Percentiles rank a stretch among this genome's conserved stretches.
Conservation (phyloP, 2,888 invertebrate genomes). For the Syrphus vitripennis region DNA sequence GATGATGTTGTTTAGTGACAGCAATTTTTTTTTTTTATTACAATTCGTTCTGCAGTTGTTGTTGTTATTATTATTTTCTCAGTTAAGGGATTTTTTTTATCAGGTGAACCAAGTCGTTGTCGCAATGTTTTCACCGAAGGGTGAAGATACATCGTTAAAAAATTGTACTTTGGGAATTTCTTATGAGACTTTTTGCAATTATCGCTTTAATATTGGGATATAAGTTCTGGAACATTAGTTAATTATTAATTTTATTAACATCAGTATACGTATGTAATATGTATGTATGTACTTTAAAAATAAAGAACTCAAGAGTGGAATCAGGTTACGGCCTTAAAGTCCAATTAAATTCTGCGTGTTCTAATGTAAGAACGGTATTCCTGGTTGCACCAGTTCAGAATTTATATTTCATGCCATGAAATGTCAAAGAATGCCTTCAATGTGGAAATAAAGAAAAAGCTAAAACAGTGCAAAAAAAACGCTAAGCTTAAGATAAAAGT, state of each 20-base stretch:
- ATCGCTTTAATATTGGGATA: not conserved
- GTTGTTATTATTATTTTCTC: conserved; percentile 20
- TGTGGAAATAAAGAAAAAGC: too few species aligned
- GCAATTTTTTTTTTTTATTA: conserved; percentile 31
- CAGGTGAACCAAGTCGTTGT: conserved; percentile 45
- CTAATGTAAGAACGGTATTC: too few species aligned
- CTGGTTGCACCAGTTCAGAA: too few species aligned
- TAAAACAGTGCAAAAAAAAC: too few species aligned
- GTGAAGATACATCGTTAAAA: conserved; percentile 51
- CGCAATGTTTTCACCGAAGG: conserved; percentile 35
- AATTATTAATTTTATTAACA: too few species aligned
- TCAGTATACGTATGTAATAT: too few species aligned
- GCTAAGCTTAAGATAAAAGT: too few species aligned
- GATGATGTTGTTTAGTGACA: conserved; percentile 45
- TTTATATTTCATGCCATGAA: too few species aligned
- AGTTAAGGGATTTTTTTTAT: conserved; percentile 19
- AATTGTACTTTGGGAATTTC: not conserved
- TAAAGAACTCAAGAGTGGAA: not conserved
- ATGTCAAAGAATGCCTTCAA: too few species aligned
- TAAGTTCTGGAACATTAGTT: not conserved
- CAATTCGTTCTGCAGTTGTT: conserved; percentile 45
- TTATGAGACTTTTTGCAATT: not conserved
- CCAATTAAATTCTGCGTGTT: too few species aligned
- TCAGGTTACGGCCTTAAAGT: too few species aligned
- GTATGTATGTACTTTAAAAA: too few species aligned